Base-by-base conservation (phyloP, 1,140 invertebrate genomes). In the Aricia agestis region DNA sequence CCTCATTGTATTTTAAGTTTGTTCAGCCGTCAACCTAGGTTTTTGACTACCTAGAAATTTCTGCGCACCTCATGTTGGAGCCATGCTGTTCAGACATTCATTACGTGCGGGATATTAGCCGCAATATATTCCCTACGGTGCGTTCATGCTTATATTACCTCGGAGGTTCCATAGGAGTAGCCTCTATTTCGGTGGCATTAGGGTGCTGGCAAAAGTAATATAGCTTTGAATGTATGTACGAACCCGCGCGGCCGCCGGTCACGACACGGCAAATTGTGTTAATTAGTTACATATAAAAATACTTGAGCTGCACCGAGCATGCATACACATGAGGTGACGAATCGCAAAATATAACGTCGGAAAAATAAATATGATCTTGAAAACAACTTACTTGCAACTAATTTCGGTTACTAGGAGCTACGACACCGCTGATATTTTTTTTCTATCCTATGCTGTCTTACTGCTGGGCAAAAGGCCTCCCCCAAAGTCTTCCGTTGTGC, bases 231-330 rank as follows among this genome's bases (percentile, higher is more conserved):
- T 5, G 36, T 7, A 36, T 9, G 36, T 36, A 36, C 36, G 36
- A 36, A 36, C 9, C 36, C 36, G 36, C 36, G 36, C 68, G 57
- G 58, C 68, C 57, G 31, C 31, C 61, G 36, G 32, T 45, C 10
- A 32, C 68, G 19, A 65, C 58, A 13, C 41, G 67, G 45, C 61
- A 72, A 31, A 68, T 67, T 19, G 32, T 63, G 59, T 25, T 63
- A 63, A 63, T 63, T 63, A 63, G 17, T 63, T 63, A 18, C 17
- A 63, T 19, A 63, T 63, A 63, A 63, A 63, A 63, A 63, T 63
- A 63, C 59, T 18, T 25, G 18, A 19, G 18, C 19, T 25, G 59
- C 58, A 59, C 17, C 58, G 18, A 9, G 4, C 17, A 19, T 19
- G 59, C 59, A 63, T 63, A 19, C 59, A 25, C 45, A 52, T 52